A percentile compares a stretch with the other conserved stretches of the same genome.
Evolutionary conservation across 1,140 invertebrate genomes (phyloP).

Genomic region (Meloidogyne chitwoodi): DNA sequence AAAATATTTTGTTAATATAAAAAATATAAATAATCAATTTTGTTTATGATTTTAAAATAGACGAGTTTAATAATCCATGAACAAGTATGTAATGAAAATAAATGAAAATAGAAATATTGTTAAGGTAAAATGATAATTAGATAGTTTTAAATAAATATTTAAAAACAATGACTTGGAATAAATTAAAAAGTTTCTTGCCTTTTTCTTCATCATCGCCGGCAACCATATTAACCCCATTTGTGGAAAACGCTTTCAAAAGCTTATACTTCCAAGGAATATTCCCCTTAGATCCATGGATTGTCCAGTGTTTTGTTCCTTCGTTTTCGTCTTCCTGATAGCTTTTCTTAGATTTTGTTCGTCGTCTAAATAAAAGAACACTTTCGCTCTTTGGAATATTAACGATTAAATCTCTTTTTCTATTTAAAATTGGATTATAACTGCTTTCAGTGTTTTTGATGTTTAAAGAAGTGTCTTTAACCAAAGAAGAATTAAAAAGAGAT

Average conservation of each 20-base stretch:
- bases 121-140: background rate
- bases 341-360: constrained; percentile 14
- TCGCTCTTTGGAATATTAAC: constrained; percentile 3
- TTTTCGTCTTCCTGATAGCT: constrained; percentile 4
- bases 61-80: background rate
- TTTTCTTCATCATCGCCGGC: background rate
- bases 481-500: background rate
- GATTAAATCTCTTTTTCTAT: background rate
- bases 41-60: no score
- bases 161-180: no score
- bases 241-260: constrained; percentile 15
- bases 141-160: no score
- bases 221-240: constrained; percentile 5
- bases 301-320: background rate
- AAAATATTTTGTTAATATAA: constrained; percentile 14
- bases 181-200: background rate
- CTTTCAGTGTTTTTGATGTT: background rate
- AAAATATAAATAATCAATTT: background rate
- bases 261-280: constrained; percentile 13
- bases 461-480: background rate
- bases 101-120: background rate
- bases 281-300: background rate
- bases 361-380: constrained; percentile 4
- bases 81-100: background rate
- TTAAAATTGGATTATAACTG: background rate